Conservation (phyloP, 2,797 vertebrate genomes). For the Oreochromis grahami region DNA sequence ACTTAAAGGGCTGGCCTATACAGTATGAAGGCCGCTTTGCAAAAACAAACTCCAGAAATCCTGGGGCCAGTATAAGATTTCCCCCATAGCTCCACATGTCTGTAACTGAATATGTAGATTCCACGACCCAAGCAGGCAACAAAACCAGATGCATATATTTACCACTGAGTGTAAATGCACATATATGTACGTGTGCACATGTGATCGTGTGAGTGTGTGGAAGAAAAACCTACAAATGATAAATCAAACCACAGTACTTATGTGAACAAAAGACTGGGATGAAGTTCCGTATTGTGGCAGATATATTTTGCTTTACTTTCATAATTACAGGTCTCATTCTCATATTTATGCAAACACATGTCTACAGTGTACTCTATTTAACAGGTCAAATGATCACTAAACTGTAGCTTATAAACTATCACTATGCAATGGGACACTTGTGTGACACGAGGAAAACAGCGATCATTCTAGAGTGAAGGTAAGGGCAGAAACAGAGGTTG, state of each 20-base stretch:
- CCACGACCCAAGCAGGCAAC: background rate
- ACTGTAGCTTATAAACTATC: background rate
- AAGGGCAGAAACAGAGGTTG: background rate
- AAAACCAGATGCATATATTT: background rate
- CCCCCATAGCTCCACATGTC: fast-evolving
- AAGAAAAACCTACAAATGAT: background rate
- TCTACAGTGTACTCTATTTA: background rate
- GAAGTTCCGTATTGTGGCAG: fast-evolving
- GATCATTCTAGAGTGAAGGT: background rate
- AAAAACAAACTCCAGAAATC: background rate
- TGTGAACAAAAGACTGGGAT: background rate
- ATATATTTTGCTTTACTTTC: background rate
- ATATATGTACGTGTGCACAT: fast-evolving
- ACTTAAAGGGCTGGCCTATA: background rate
- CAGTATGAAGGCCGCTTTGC: background rate
- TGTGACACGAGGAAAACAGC: background rate
- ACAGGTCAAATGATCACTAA: background rate
- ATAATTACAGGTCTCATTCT: background rate
- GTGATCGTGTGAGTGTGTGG: background rate
- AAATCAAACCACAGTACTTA: background rate
- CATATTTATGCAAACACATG: background rate
- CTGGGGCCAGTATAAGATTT: background rate
- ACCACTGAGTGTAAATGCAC: background rate
- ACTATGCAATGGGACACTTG: background rate
- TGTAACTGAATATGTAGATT: background rate